Percentiles rank a stretch among this genome's conserved stretches.
These are phyloP conservation scores for Drosophila falleni DNA, from an alignment of 2,888 invertebrate genomes.

Conservation along the genomic window DNA sequence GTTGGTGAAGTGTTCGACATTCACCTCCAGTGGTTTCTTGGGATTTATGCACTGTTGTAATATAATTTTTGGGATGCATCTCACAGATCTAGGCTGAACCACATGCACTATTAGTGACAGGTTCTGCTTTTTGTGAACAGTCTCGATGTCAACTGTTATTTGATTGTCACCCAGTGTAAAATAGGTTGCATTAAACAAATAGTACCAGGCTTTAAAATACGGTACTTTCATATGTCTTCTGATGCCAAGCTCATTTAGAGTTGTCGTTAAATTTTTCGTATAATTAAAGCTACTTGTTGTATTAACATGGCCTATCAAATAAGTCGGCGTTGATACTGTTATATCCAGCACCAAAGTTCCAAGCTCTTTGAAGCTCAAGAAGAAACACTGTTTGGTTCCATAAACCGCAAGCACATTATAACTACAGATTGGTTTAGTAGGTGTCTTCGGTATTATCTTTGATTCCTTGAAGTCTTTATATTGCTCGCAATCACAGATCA, in stretches of 20 bases:
- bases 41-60: conserved; percentile 20
- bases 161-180: conserved; percentile 29
- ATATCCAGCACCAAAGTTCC: conserved; percentile 5
- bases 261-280: conserved; percentile 33
- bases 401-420: conserved; percentile 31
- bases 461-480: neutral
- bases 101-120: conserved; percentile 32
- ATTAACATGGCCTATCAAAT: conserved; percentile 23
- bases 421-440: conserved; percentile 28
- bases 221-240: conserved; percentile 30
- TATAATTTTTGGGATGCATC: conserved; percentile 13
- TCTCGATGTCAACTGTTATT: conserved; percentile 20
- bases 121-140: neutral
- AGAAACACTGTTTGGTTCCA: conserved; percentile 21
- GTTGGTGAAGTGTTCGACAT: conserved; percentile 27
- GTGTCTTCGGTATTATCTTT: neutral
- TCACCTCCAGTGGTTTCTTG: neutral
- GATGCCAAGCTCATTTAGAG: conserved; percentile 29
- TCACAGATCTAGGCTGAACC: rapidly evolving
- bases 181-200: conserved; percentile 24
- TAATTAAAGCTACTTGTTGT: neutral
- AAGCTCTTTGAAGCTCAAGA: conserved; percentile 36
- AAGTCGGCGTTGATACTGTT: conserved; percentile 27
- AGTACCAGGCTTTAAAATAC: conserved; percentile 25
- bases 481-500: conserved; percentile 17